Percentiles rank a stretch among this genome's conserved stretches.
Conservation (phyloP, 2,888 invertebrate species). For the Meteorus cinctellus region DNA sequence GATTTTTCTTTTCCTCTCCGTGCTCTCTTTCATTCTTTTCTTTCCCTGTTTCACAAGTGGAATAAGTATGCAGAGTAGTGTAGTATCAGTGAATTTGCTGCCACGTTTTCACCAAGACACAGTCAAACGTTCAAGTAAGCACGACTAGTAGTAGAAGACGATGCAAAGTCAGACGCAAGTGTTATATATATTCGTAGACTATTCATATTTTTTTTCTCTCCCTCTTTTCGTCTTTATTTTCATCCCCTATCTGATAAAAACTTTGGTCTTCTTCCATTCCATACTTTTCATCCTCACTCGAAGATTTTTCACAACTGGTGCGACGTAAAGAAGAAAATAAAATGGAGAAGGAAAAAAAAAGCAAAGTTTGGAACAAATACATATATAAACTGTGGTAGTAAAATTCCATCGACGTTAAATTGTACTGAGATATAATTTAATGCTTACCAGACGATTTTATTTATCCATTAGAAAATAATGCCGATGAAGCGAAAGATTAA, state of each 20-base stretch:
- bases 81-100: conserved; percentile 1
- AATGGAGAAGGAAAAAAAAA: background rate
- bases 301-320: conserved; percentile 29
- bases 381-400: background rate
- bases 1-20: background rate
- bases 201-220: background rate
- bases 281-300: background rate
- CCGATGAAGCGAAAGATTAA: background rate
- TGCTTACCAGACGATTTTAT: background rate
- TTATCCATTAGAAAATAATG: background rate
- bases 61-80: background rate
- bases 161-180: conserved; percentile 25
- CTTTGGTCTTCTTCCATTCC: conserved; percentile 13
- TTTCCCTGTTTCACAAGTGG: background rate
- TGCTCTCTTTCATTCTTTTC: background rate
- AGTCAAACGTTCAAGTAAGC: conserved; percentile 16
- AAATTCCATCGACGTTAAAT: background rate
- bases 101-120: conserved; percentile 1
- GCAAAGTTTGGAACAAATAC: background rate
- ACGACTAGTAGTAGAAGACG: conserved; percentile 15
- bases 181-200: background rate
- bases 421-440: background rate
- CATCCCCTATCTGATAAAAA: background rate
- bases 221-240: background rate
- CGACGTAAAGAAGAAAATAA: conserved; percentile 24